A percentile compares a stretch with the other conserved stretches of the same genome.
phyloP scores from a whole-genome alignment of 2,113 vertebrate genomes.

The Ornithorhynchus anatinus region DNA sequence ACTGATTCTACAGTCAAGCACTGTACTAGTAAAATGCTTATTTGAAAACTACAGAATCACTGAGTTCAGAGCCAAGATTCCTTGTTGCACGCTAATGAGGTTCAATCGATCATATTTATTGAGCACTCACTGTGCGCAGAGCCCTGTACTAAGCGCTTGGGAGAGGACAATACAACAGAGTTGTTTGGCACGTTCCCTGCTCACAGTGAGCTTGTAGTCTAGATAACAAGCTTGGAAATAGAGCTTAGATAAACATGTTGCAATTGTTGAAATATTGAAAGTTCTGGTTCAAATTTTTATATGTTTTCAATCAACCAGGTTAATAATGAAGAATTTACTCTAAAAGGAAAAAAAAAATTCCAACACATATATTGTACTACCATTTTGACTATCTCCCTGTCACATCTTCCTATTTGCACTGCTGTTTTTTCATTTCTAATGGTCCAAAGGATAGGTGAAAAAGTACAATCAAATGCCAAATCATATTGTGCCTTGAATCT shows the following conservation, averaged over 20 bases:
- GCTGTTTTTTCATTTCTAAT: too few species aligned
- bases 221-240: too few species aligned
- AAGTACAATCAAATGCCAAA: too few species aligned
- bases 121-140: too few species aligned
- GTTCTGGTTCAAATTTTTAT: slow-evolving; percentile 22
- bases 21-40: neutral
- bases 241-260: slow-evolving; percentile 31
- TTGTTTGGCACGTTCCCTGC: too few species aligned
- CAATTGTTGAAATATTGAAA: slow-evolving; percentile 42
- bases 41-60: neutral
- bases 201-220: too few species aligned
- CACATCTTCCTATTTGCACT: too few species aligned
- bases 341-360: slow-evolving; percentile 29
- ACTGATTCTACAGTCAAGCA: neutral
- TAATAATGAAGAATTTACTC: slow-evolving; percentile 39
- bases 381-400: slow-evolving; percentile 32
- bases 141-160: too few species aligned
- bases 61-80: accelerated
- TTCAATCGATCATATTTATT: too few species aligned
- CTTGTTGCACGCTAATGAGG: neutral
- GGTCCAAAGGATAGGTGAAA: too few species aligned
- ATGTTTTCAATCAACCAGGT: slow-evolving; percentile 50
- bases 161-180: too few species aligned
- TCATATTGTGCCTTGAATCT: too few species aligned
- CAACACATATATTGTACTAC: slow-evolving; percentile 39